Percentiles rank a stretch among this genome's conserved stretches.
Evolutionary conservation across 2,888 invertebrate genomes (phyloP).

Genomic region (Autographa gamma): DNA sequence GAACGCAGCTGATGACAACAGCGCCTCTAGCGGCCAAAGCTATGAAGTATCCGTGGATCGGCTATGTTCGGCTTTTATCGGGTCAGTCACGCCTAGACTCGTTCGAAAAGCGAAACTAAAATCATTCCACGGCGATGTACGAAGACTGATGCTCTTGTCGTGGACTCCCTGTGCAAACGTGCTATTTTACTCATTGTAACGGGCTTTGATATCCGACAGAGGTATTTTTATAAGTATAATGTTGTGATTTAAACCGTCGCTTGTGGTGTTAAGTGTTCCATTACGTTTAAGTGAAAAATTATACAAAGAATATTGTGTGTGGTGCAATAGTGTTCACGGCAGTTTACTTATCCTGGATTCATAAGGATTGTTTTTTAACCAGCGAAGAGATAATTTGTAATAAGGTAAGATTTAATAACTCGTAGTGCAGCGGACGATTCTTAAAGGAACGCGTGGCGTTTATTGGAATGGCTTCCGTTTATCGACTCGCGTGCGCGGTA

Average conservation of each 20-base stretch:
- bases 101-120: constrained; percentile 87
- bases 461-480: constrained; percentile 86
- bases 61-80: constrained; percentile 80
- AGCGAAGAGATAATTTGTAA: constrained; percentile 73
- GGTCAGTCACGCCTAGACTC: constrained; percentile 88
- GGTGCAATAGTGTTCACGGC: constrained; percentile 83
- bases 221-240: constrained; percentile 80
- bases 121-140: constrained; percentile 88
- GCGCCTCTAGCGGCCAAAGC: constrained; percentile 70
- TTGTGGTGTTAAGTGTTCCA: constrained; percentile 84
- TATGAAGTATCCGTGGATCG: constrained; percentile 63
- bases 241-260: constrained; percentile 82
- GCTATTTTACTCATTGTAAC: constrained; percentile 81
- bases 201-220: constrained; percentile 79
- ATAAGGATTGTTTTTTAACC: constrained; percentile 80
- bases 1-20: constrained; percentile 64
- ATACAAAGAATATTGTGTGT: constrained; percentile 80
- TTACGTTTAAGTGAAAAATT: constrained; percentile 78
- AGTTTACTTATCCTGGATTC: constrained; percentile 80
- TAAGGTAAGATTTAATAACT: constrained; percentile 76
- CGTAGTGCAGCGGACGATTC: constrained; percentile 45
- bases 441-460: constrained; percentile 77
- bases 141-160: constrained; percentile 88
- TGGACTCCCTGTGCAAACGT: constrained; percentile 82
- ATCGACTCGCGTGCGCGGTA: constrained; percentile 88